Evolutionary conservation across 2,113 vertebrate species (phyloP).

Genomic region (Spea multiplicata): DNA sequence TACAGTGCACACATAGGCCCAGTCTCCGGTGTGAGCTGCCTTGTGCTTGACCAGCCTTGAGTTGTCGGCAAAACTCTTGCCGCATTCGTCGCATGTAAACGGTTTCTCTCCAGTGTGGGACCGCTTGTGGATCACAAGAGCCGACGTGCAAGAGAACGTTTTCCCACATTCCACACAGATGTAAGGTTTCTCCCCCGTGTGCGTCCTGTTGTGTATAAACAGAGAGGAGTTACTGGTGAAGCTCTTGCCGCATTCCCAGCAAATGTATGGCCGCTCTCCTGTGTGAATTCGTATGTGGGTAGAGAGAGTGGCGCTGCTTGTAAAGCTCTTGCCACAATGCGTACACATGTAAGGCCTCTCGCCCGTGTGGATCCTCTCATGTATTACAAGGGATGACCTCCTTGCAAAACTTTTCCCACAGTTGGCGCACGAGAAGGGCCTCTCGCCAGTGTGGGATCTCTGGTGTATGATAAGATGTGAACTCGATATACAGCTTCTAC

Average conservation of each 20-base stretch:
- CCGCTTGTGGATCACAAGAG: constrained; percentile 33
- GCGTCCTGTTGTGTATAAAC: constrained; percentile 37
- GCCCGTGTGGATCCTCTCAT: constrained; percentile 38
- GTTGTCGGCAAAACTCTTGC: constrained; percentile 36
- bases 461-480: constrained; percentile 39
- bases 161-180: constrained; percentile 36
- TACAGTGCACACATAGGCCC: constrained; percentile 35
- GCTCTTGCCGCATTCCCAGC: constrained; percentile 39
- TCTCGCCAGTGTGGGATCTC: constrained; percentile 38
- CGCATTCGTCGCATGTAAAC: constrained; percentile 28
- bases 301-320: constrained; percentile 30
- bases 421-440: constrained; percentile 23
- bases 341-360: constrained; percentile 34
- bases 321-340: constrained; percentile 37
- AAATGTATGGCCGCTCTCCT: constrained; percentile 32
- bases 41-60: constrained; percentile 39
- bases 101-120: constrained; percentile 40
- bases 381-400: constrained; percentile 29
- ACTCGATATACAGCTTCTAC: constrained; percentile 26
- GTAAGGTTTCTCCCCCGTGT: constrained; percentile 33
- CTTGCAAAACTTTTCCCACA: constrained; percentile 44
- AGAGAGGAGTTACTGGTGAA: constrained; percentile 42
- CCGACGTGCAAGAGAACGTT: constrained; percentile 30
- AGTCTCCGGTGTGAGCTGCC: constrained; percentile 26
- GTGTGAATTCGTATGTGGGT: constrained; percentile 37